A percentile compares a stretch with the other conserved stretches of the same genome.
phyloP scores from a whole-genome alignment of 2,888 invertebrate species.

The Danaus chrysippus region DNA sequence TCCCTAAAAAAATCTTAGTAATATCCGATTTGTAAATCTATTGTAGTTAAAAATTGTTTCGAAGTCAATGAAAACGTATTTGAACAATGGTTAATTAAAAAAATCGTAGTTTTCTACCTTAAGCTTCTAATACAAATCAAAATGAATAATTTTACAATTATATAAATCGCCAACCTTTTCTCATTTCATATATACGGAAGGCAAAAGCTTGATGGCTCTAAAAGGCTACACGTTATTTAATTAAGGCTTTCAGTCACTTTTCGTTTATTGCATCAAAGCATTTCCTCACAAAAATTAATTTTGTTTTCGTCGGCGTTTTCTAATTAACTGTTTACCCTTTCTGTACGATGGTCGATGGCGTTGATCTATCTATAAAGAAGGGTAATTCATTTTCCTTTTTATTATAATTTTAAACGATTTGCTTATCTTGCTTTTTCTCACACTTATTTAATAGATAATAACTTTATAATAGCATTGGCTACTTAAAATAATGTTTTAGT shows the following conservation, averaged over 20 bases:
- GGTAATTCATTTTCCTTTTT: constrained; percentile 6
- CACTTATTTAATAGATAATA: no score
- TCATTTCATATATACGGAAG: not conserved
- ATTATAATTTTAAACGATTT: not conserved
- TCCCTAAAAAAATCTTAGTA: no score
- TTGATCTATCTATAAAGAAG: constrained; percentile 3
- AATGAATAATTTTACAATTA: no score
- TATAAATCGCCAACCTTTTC: not conserved
- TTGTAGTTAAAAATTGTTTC: no score
- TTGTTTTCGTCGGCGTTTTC: constrained; percentile 19
- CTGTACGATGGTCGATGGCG: constrained; percentile 11
- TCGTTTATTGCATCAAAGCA: constrained; percentile 17
- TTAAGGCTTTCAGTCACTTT: constrained; percentile 5
- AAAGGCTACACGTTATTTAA: constrained; percentile 26
- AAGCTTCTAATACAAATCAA: no score
- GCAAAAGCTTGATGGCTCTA: not conserved
- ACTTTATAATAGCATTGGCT: not conserved
- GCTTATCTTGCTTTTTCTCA: constrained; percentile 2
- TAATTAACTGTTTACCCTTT: constrained; percentile 23
- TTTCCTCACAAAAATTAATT: constrained; percentile 24
- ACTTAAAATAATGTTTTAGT: not conserved
- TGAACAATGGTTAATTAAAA: no score
- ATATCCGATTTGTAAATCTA: no score
- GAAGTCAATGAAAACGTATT: no score
- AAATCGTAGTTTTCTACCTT: no score